These are phyloP conservation scores for Agrochola lychnidis DNA, from an alignment of 2,888 invertebrate genomes.

Conservation along the genomic window DNA sequence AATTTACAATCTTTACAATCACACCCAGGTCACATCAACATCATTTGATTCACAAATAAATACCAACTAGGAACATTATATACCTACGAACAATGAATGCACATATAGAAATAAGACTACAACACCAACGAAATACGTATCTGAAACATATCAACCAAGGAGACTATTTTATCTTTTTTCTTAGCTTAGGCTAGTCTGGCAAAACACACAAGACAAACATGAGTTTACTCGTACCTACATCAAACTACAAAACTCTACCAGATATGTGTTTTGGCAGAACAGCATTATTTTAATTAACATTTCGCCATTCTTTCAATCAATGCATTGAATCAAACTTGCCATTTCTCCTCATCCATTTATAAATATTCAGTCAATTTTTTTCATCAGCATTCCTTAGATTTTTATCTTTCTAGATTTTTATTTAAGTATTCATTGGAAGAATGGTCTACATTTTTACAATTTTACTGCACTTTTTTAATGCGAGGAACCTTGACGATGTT, in stretches of 20 bases:
- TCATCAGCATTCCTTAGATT: slow-evolving; percentile 31
- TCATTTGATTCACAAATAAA: slow-evolving; percentile 77
- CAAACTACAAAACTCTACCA: slow-evolving; percentile 59
- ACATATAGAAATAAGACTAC: slow-evolving; percentile 77
- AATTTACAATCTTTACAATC: slow-evolving; percentile 80
- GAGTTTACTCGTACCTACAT: slow-evolving; percentile 58
- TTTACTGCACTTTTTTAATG: slow-evolving; percentile 88
- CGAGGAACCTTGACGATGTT: slow-evolving; percentile 85
- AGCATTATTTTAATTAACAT: slow-evolving; percentile 82
- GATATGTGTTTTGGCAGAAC: slow-evolving; percentile 88
- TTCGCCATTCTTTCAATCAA: slow-evolving; percentile 80
- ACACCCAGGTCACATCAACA: slow-evolving; percentile 91
- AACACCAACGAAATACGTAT: slow-evolving; percentile 73
- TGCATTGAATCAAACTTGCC: slow-evolving; percentile 50
- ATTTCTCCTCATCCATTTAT: slow-evolving; percentile 39
- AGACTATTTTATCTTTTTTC: slow-evolving; percentile 83
- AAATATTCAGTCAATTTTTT: slow-evolving; percentile 33
- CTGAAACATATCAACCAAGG: slow-evolving; percentile 70
- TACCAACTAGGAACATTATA: slow-evolving; percentile 75
- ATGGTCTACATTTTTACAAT: slow-evolving; percentile 83
- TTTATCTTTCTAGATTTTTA: slow-evolving; percentile 36
- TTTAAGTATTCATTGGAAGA: slow-evolving; percentile 78
- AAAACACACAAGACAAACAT: slow-evolving; percentile 80
- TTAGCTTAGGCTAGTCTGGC: slow-evolving; percentile 89
- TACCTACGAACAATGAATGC: slow-evolving; percentile 79